Evolutionary conservation across 2,113 vertebrate genomes (phyloP), one percentile per base, ranked within the genome.

Genomic region (Cavia porcellus): DNA sequence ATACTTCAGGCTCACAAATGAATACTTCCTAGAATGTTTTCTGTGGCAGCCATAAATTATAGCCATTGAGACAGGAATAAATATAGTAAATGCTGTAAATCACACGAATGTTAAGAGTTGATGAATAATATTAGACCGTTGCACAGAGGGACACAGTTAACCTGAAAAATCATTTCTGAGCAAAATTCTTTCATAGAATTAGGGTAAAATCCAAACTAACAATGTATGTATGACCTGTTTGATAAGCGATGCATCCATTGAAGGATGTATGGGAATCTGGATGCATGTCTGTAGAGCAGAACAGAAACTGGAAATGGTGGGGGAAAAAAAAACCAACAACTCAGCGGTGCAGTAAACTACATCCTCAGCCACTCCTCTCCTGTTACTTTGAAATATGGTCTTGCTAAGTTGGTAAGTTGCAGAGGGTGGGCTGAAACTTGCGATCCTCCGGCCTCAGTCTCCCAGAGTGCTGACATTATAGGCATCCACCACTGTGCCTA

Each of bases 141-240:
- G 9, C 25, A 83, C 3, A 62, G 45, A 89, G 57, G 30, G 77
- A 85, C 15, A 57, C 3, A n/a, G 81, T 64, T 32, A 35, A 89
- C 38, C 20, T 94, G 17, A 45, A 82, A 83, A 89, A 64, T 35
- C 42, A 17, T 7, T 62, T 42, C 70, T 59, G 57, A 83, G 13
- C 28, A 77, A 20, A 79, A 55, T 50, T 74, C 70, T 64, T 77
- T 77, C 30, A n/a, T n/a, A 79, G 14, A n/a, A 57, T 59, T 68
- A 45, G 55, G 47, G 62, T 59, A 89, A 66, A 84, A 55, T 94
- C 89, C 35, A 75, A 94, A 89, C 28, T 82, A 52, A 66, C 38
- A 87, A n/a, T 12, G 64, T 84, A 55, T 72, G n/a, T 84, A 55
- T 72, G n/a, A 70, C 72, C 62, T 55, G 79, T 79, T 77, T 90